Evolutionary conservation across 2,113 vertebrate species (phyloP), one percentile per base, ranked within the genome.

Genomic region (Tringa solitaria): DNA sequence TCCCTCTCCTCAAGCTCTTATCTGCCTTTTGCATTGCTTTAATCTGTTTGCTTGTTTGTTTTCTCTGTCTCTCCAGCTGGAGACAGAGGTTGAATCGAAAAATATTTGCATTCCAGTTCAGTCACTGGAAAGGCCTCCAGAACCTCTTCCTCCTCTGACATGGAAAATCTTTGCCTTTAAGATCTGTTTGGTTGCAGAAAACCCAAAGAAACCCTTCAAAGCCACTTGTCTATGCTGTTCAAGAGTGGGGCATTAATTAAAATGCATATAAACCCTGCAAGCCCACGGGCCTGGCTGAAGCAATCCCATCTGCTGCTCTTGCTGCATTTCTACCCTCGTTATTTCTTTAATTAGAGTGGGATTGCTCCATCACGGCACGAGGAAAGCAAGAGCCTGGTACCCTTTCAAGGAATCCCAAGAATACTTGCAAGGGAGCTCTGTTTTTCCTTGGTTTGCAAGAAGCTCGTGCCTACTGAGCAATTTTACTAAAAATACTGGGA

Each of bases 401-500:
- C 85, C 78, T 93, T 59, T 32, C 74, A 67, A 68, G 93, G 91
- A 85, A 90, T 92, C 70, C 94, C 88, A 15, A 46, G 90, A 50
- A 30, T 70, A 70, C 54, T 33, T 84, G 81, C 90, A 87, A 46
- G 73, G 85, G 77, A 93, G 85, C 88, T 87, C 78, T 80, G 88
- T 72, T 89, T 91, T 56, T 10, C 45, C 35, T 54, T 75, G 57
- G 22, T 80, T 84, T 91, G 72, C 82, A 53, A 41, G 73, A 22
- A 72, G 67, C 73, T 80, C 26, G 27, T 87, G 94, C 88, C 88
- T 75, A 46, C 65, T 4, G 88, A 92, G 85, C 82, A 43, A 8
- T 70, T 53, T 37, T 48, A 72, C 91, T 78, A 93, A 92, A 95
- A 95, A 95, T 85, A 82, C 85, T 1, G 35, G 26, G 57, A 77